These are phyloP conservation scores for Entomyzon cyanotis DNA, from an alignment of 2,113 vertebrate species.

Conservation along the genomic window DNA sequence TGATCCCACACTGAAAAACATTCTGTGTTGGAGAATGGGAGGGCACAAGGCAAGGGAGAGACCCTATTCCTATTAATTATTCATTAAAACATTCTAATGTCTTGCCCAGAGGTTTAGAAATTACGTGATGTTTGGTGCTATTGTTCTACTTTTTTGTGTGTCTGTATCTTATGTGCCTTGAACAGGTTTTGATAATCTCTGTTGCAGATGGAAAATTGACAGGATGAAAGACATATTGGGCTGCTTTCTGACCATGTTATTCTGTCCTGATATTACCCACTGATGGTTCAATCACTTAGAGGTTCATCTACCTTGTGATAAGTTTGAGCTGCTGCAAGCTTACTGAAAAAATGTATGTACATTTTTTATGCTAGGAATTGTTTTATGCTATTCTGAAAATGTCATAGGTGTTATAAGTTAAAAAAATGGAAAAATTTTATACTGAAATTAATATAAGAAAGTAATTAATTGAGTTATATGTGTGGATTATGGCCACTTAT, in stretches of 20 bases:
- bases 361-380: neutral
- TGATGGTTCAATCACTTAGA: neutral
- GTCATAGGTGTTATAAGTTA: neutral
- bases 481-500: neutral
- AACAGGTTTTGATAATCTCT: neutral
- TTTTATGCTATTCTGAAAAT: neutral
- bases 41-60: neutral
- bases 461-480: neutral
- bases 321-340: neutral
- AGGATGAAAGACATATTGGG: neutral
- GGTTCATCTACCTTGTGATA: neutral
- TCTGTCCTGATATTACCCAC: neutral
- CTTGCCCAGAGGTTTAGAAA: neutral
- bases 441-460: neutral
- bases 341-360: neutral
- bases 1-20: neutral
- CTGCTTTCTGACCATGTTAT: neutral
- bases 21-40: neutral
- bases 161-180: neutral
- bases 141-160: neutral
- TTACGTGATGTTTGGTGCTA: neutral
- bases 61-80: fast-evolving
- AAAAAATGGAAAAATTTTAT: neutral
- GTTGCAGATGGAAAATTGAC: neutral
- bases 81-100: neutral